Evolutionary conservation across 2,888 invertebrate genomes (phyloP).

Genomic region (Ormyrus rosae): DNA sequence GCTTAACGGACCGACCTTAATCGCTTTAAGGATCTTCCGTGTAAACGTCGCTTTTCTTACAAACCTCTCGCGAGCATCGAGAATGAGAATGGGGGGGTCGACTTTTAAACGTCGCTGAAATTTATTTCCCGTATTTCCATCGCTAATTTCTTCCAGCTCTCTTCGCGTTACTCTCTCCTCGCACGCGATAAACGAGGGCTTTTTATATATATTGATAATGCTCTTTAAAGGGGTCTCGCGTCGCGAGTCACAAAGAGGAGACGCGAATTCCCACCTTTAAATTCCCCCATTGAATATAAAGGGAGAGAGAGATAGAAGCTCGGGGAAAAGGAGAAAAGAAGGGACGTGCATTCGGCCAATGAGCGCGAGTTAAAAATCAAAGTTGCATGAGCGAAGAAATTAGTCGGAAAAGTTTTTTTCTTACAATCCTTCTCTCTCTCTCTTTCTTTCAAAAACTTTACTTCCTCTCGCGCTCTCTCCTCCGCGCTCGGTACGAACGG

Average conservation of each 20-base stretch:
- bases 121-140: constrained; percentile 1
- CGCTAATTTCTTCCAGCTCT: not conserved
- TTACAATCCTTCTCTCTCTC: constrained; percentile 30
- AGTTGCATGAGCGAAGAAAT: constrained; percentile 54
- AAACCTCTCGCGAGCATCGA: not conserved
- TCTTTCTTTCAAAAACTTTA: constrained; percentile 43
- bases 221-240: not conserved
- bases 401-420: constrained; percentile 35
- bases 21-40: constrained; percentile 64
- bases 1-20: constrained; percentile 67
- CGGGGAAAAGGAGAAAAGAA: not conserved
- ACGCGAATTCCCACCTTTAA: constrained; percentile 26
- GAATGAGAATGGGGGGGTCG: not conserved
- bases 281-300: constrained; percentile 54
- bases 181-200: not conserved
- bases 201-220: too few relatives aligned
- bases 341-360: constrained; percentile 23
- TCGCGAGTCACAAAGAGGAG: not conserved
- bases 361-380: constrained; percentile 52
- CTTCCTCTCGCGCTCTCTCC: not conserved
- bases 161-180: not conserved
- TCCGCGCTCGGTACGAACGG: not conserved
- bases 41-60: constrained; percentile 12
- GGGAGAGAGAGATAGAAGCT: not conserved
- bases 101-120: constrained; percentile 29